Percentiles rank a stretch among this genome's conserved stretches.
phyloP scores from a whole-genome alignment of 2,888 invertebrate species.

The Dolomedes plantarius region DNA sequence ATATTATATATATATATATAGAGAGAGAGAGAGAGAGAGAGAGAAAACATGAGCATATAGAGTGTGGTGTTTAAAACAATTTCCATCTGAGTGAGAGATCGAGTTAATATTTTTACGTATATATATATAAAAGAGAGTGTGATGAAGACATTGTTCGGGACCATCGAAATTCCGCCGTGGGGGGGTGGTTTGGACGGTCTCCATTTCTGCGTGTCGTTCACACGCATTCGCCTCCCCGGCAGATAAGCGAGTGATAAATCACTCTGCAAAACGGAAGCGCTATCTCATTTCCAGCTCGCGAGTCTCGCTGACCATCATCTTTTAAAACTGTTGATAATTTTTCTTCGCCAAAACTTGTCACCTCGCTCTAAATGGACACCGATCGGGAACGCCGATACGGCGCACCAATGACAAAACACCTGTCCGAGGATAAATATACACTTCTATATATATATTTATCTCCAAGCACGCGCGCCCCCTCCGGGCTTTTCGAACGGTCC shows the following conservation, averaged over 20 bases:
- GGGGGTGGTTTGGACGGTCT: too few relatives aligned
- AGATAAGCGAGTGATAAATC: slow-evolving; percentile 2
- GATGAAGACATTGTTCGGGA: too few relatives aligned
- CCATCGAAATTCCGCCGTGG: too few relatives aligned
- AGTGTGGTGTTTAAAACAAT: too few relatives aligned
- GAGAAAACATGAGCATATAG: too few relatives aligned
- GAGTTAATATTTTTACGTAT: too few relatives aligned
- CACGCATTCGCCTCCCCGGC: too few relatives aligned
- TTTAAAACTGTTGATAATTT: slow-evolving; percentile 70
- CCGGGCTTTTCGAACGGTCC: slow-evolving; percentile 35
- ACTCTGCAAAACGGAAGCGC: not conserved
- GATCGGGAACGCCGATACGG: slow-evolving; percentile 59
- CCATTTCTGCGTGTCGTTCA: too few relatives aligned
- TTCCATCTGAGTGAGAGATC: too few relatives aligned
- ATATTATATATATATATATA: too few relatives aligned
- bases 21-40: too few relatives aligned
- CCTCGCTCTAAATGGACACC: slow-evolving; percentile 34
- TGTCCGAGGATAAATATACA: slow-evolving; percentile 66
- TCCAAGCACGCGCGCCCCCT: slow-evolving; percentile 36
- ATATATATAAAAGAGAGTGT: too few relatives aligned
- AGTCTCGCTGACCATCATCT: slow-evolving; percentile 64
- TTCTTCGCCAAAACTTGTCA: slow-evolving; percentile 65
- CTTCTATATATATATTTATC: slow-evolving; percentile 25
- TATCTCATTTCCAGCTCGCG: slow-evolving; percentile 16
- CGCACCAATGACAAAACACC: slow-evolving; percentile 68